Evolutionary conservation across 2,113 vertebrate species (phyloP).

Genomic region (Psophia crepitans): DNA sequence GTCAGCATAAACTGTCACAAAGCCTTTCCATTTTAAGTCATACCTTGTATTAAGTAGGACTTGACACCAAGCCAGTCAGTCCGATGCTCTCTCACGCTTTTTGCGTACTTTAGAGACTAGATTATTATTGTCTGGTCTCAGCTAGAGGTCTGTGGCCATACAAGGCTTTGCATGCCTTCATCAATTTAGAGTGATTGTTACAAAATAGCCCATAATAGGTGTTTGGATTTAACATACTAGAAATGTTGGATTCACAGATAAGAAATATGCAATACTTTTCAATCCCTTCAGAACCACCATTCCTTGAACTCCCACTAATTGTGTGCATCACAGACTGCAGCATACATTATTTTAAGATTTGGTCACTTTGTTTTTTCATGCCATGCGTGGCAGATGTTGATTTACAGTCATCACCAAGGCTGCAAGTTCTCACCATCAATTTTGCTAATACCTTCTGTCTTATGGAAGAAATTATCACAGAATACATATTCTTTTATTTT

Average conservation of each 20-base stretch:
- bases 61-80: slow-evolving; percentile 54
- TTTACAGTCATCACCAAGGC: background rate
- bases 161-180: slow-evolving; percentile 47
- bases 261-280: background rate
- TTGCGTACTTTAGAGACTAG: slow-evolving; percentile 46
- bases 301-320: background rate
- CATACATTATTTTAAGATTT: background rate
- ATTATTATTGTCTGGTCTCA: slow-evolving; percentile 47
- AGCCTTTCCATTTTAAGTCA: slow-evolving; percentile 71
- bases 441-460: background rate
- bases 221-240: background rate
- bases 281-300: background rate
- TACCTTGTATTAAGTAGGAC: slow-evolving; percentile 53
- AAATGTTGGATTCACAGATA: background rate
- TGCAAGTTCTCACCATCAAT: background rate
- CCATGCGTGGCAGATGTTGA: background rate
- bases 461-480: background rate
- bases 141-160: slow-evolving; percentile 55
- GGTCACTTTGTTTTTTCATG: background rate
- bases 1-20: slow-evolving; percentile 21
- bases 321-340: background rate
- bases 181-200: background rate
- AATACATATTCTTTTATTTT: background rate
- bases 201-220: background rate
- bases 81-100: slow-evolving; percentile 29